Evolutionary conservation across 2,888 invertebrate species (phyloP).

Genomic region (Sinotaia quadrata): DNA sequence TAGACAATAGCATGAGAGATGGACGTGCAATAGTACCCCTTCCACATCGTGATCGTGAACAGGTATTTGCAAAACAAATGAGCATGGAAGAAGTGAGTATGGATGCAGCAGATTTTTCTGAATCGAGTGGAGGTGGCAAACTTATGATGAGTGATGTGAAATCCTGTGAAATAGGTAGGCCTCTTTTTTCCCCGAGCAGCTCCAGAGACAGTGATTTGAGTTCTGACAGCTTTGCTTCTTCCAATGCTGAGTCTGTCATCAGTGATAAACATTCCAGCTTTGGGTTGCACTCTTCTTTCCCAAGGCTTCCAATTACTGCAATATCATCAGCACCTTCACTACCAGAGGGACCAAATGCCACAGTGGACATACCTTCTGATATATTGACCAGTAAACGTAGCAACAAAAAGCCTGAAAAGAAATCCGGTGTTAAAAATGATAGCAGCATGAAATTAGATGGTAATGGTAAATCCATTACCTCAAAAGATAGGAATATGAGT

Average conservation of each 20-base stretch:
- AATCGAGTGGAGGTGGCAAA: background rate
- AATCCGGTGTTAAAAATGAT: too few species aligned
- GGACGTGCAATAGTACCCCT: background rate
- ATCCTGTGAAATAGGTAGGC: conserved; percentile 10
- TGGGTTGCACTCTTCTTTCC: background rate
- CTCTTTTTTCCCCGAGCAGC: conserved; percentile 45
- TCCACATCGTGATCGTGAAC: background rate
- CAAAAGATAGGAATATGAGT: background rate
- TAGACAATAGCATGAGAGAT: background rate
- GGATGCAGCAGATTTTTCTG: conserved; percentile 12
- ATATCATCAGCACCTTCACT: conserved; percentile 1
- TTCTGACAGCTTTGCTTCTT: conserved; percentile 59
- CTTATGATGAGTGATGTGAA: conserved; percentile 11
- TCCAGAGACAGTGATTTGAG: conserved; percentile 58
- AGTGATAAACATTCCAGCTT: conserved; percentile 57
- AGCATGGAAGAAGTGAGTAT: conserved; percentile 28
- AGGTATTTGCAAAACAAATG: conserved; percentile 19
- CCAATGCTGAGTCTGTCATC: conserved; percentile 40
- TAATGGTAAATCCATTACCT: too few species aligned
- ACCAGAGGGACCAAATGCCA: background rate
- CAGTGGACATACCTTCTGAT: background rate
- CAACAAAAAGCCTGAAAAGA: background rate
- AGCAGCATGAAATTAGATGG: too few species aligned
- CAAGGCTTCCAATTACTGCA: background rate
- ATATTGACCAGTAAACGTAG: conserved; percentile 3